Evolutionary conservation across 2,113 vertebrate species (phyloP).

Genomic region (Thymallus thymallus): DNA sequence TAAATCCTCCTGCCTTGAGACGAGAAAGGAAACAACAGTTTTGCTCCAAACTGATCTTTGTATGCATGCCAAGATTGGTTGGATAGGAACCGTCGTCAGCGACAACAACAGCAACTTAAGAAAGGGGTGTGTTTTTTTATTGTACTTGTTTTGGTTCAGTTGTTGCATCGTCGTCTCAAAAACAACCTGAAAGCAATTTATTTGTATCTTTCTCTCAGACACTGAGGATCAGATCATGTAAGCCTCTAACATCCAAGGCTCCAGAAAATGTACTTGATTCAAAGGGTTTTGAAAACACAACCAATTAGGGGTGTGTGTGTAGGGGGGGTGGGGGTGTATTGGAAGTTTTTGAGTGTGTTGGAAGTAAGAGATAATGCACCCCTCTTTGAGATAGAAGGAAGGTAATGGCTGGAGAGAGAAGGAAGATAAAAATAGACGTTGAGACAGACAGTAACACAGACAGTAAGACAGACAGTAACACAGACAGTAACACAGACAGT

Average conservation of each 20-base stretch:
- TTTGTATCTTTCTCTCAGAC: conserved; percentile 8
- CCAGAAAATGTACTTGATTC: no score
- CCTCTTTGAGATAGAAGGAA: neutral
- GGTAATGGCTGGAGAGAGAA: neutral
- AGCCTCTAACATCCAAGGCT: no score
- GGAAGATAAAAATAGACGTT: neutral
- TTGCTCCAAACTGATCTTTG: conserved; percentile 25
- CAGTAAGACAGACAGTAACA: neutral
- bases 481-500: no score
- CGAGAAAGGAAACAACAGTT: conserved; percentile 34
- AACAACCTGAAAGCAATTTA: conserved; percentile 41
- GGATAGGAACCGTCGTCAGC: conserved; percentile 7
- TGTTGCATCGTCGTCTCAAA: neutral
- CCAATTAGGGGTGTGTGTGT: no score
- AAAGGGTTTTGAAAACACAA: no score
- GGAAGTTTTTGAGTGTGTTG: neutral
- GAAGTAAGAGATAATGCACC: neutral
- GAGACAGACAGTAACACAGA: no score
- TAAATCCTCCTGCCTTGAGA: conserved; percentile 21
- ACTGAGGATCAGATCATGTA: conserved; percentile 20
- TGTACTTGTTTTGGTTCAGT: conserved; percentile 1
- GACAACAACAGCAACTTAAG: conserved; percentile 3
- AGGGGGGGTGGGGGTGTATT: neutral
- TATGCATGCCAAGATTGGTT: conserved; percentile 19
- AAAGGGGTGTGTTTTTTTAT: neutral